These are phyloP conservation scores for Tragelaphus oryx DNA, from an alignment of 2,797 vertebrate genomes.

Conservation along the genomic window DNA sequence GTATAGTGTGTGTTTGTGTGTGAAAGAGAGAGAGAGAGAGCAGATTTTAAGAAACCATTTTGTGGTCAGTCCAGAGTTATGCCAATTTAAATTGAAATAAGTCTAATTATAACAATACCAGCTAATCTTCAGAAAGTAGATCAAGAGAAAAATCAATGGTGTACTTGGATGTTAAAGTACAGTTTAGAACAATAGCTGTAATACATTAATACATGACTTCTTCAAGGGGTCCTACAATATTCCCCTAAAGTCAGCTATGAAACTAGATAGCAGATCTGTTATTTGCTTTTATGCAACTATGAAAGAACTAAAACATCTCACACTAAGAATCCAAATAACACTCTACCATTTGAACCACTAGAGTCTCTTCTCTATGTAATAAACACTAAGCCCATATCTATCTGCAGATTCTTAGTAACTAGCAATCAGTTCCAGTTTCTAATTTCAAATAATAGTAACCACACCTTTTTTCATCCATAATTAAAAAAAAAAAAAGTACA, in stretches of 20 bases:
- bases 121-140: not conserved
- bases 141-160: not conserved
- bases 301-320: conserved; percentile 50
- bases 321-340: conserved; percentile 59
- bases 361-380: conserved; percentile 30
- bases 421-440: too few species aligned
- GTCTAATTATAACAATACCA: not conserved
- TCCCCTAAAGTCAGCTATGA: not conserved
- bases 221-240: not conserved
- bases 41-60: not conserved
- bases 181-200: not conserved
- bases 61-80: not conserved
- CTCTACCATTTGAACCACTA: conserved; percentile 13
- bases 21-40: too few species aligned
- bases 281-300: conserved; percentile 42
- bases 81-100: not conserved
- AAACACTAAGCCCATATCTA: conserved; percentile 37
- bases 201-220: not conserved
- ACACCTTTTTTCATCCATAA: too few species aligned
- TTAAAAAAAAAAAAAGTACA: too few species aligned
- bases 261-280: not conserved
- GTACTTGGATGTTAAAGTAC: not conserved
- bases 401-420: not conserved
- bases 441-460: too few species aligned
- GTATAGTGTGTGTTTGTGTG: not conserved